Base-by-base conservation (phyloP, 1,140 invertebrate species). In the Mya arenaria region DNA sequence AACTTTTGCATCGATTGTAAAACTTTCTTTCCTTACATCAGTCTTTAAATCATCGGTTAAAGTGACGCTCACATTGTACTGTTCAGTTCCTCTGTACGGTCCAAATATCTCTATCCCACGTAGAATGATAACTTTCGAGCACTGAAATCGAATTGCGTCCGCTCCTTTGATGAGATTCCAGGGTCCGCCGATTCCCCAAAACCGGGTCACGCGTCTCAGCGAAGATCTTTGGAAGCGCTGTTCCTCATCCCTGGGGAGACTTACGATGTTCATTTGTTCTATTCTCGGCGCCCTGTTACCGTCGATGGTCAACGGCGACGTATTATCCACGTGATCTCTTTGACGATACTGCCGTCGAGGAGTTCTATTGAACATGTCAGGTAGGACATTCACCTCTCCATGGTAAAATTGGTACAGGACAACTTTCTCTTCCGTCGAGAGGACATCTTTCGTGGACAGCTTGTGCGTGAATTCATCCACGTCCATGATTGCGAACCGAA, bases 401-500 rank as follows among this genome's bases (percentile, higher is more conserved):
- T 81, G 78, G 37, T 62, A 63, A 34, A 63, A 62, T 37, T 72
- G 78, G 44, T n/a, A 81, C 55, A 81, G 28, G 0, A 32, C 5
- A 60, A 81, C 60, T n/a, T 52, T 72, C 48, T 81, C 78, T n/a
- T 81, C 78, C n/a, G 34, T 3, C 15, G 15, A 63, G 15, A 81
- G 63, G 34, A 81, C 23, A 10, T 81, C 44, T 25, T 32, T 73
- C 17, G 44, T n/a, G 5, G 60, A 65, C 23, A 82, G 39, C 15
- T 66, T 74, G 15, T 44, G 6, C 0, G 62, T 73, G 41, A 84
- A 71, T n/a, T 39, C 48, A 5, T 65, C 34, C n/a, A 48, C n/a
- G 34, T 66, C 62, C 41, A 84, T 60, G 15, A 63, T 41, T 19
- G 78, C 66, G 60, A 81, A 84, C 0, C 83, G 44, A 13, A 84